A percentile compares a stretch with the other conserved stretches of the same genome.
Conservation (phyloP, 2,888 invertebrate genomes). For the Mesopsocus fuscifrons region DNA sequence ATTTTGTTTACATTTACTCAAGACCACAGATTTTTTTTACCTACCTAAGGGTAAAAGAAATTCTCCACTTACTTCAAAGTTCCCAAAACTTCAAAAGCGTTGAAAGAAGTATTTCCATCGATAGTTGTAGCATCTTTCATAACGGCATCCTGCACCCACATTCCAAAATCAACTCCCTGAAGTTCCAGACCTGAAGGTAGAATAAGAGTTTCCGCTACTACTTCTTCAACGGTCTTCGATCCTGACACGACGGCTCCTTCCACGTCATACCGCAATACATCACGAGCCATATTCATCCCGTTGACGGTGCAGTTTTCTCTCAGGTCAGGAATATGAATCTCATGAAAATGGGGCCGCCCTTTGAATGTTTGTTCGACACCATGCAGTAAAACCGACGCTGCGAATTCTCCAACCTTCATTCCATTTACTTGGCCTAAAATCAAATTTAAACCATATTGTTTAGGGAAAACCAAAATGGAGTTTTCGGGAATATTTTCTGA, state of each 20-base stretch:
- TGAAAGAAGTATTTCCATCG: slow-evolving; percentile 13
- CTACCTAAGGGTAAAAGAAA: too few species aligned
- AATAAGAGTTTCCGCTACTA: slow-evolving; percentile 24
- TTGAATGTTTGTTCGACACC: slow-evolving; percentile 26
- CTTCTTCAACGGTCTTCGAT: slow-evolving; percentile 24
- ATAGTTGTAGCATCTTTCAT: too few species aligned
- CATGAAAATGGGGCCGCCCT: slow-evolving; percentile 13
- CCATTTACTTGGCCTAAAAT: slow-evolving; percentile 21
- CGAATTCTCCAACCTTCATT: slow-evolving; percentile 26
- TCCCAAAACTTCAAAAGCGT: slow-evolving; percentile 1
- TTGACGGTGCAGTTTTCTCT: slow-evolving; percentile 26
- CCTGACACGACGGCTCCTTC: slow-evolving; percentile 27
- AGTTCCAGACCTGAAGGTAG: slow-evolving; percentile 21
- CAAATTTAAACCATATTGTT: too few species aligned
- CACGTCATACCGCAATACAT: slow-evolving; percentile 28
- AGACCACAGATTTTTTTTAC: too few species aligned
- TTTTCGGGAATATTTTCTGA: too few species aligned
- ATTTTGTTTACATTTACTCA: too few species aligned
- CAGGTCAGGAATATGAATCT: slow-evolving; percentile 11
- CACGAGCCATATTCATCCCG: slow-evolving; percentile 28
- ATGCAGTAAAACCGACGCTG: slow-evolving; percentile 25
- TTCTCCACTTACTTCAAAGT: slow-evolving; percentile 15
- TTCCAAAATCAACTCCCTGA: slow-evolving; percentile 27
- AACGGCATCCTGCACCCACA: too few species aligned
- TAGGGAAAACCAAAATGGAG: too few species aligned